Evolutionary conservation across 2,888 invertebrate species (phyloP).

Genomic region (Meghimatium bilineatum): DNA sequence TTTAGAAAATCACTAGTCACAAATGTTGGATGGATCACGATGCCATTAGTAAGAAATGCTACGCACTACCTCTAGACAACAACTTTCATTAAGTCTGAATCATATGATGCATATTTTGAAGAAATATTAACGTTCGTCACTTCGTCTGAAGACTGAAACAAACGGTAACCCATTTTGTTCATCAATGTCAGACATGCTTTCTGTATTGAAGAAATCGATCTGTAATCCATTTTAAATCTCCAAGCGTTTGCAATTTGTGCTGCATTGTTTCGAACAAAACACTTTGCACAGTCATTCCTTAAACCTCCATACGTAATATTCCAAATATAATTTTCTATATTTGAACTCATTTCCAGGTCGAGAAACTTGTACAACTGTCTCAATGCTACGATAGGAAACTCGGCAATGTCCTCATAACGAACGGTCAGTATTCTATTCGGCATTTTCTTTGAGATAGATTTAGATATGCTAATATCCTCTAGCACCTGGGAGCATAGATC

Average conservation of each 20-base stretch:
- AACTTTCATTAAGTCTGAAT: background rate
- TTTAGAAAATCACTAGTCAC: no score
- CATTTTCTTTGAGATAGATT: background rate
- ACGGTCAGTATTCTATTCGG: slow-evolving; percentile 41
- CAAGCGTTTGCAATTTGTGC: slow-evolving; percentile 33
- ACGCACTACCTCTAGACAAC: no score
- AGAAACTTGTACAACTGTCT: slow-evolving; percentile 42
- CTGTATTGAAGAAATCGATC: background rate
- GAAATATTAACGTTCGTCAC: background rate
- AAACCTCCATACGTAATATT: slow-evolving; percentile 42
- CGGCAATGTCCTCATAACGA: slow-evolving; percentile 51
- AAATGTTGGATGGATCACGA: no score
- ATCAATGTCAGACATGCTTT: background rate
- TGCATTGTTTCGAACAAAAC: slow-evolving; percentile 28
- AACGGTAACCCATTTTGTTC: background rate
- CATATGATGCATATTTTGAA: background rate
- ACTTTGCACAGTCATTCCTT: background rate
- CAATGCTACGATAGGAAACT: slow-evolving; percentile 30
- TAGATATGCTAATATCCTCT: slow-evolving; percentile 5
- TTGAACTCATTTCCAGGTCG: slow-evolving; percentile 18
- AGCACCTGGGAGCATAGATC: slow-evolving; percentile 20
- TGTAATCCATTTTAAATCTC: background rate
- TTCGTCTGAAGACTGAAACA: background rate
- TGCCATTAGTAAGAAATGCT: no score
- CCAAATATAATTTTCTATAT: slow-evolving; percentile 43